These are phyloP conservation scores for Heterotis niloticus DNA, from an alignment of 2,113 vertebrate species.

Conservation along the genomic window DNA sequence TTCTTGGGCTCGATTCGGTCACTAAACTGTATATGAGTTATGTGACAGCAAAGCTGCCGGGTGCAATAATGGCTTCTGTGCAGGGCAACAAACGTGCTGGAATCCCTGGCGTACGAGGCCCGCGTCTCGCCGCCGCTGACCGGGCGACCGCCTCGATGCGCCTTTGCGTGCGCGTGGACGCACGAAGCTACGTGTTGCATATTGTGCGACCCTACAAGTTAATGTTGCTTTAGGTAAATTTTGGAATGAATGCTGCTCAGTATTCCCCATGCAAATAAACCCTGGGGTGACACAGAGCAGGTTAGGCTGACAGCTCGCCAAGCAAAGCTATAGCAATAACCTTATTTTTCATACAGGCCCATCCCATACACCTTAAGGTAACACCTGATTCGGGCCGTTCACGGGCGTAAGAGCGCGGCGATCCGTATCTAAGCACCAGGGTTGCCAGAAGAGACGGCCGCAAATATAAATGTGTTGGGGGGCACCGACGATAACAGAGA, in stretches of 20 bases:
- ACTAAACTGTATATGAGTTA: conserved; percentile 61
- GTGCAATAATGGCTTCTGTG: conserved; percentile 58
- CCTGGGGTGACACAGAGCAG: background rate
- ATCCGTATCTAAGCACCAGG: conserved; percentile 11
- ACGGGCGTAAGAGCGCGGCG: background rate
- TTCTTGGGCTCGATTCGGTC: conserved; percentile 56
- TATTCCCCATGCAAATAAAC: background rate
- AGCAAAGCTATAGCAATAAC: background rate
- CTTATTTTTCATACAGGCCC: background rate
- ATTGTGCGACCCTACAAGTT: background rate
- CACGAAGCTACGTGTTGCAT: background rate
- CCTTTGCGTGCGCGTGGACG: background rate
- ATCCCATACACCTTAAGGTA: background rate
- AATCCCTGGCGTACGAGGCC: conserved; percentile 47
- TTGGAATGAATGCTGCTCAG: no score
- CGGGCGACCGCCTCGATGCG: conserved; percentile 2
- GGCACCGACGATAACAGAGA: background rate
- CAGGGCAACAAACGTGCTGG: conserved; percentile 66
- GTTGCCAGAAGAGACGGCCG: background rate
- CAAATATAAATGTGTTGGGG: conserved; percentile 3
- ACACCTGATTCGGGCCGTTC: background rate
- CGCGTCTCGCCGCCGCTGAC: conserved; percentile 44
- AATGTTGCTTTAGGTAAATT: no score
- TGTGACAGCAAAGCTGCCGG: conserved; percentile 59
- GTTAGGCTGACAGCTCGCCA: background rate